Evolutionary conservation across 2,888 invertebrate genomes (phyloP), one percentile per base, ranked within the genome.

Genomic region (Entomobrya multifasciata): DNA sequence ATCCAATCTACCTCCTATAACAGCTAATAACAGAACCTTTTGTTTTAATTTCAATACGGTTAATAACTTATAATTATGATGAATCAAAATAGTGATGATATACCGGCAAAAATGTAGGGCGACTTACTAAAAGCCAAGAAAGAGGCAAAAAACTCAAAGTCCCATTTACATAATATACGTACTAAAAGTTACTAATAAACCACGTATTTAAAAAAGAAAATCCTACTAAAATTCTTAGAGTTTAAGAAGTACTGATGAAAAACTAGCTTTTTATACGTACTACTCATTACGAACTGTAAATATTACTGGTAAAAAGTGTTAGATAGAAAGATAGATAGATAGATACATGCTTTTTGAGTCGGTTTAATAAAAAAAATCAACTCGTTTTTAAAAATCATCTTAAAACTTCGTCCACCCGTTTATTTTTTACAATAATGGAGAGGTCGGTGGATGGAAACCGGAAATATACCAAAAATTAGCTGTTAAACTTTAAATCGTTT

Each of bases 81-180:
- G 8, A 36, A 36, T 36, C 36, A 36, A 36, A 22, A 22, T 27
- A 44, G 47, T n/a, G n/a, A n/a, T n/a, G n/a, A n/a, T n/a, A 70
- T 70, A 22, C 20, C 67, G 67, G 13, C 44, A 2, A 20, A 17
- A 25, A 57, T 8, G 11, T 11, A 57, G 11, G 67, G 25, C 47
- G 47, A 47, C 67, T 47, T 17, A 17, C 17, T 41, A 17, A 22
- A n/a, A 70, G 44, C 67, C 44, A 22, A 13, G 1, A 70, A 57
- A 70, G 44, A 70, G 67, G 67, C 67, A 70, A 70, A 70, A 8
- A 77, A 77, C 60, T 77, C 70, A 82, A 82, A 79, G 62, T 60
- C 74, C 74, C 82, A 82, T 82, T 82, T 82, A 82, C 82, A 82
- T 60, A 65, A 70, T 57, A 81, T 70, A 70, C 70, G 70, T 70